Conservation (phyloP, 1,140 invertebrate species). For the Ceratitis capitata region DNA sequence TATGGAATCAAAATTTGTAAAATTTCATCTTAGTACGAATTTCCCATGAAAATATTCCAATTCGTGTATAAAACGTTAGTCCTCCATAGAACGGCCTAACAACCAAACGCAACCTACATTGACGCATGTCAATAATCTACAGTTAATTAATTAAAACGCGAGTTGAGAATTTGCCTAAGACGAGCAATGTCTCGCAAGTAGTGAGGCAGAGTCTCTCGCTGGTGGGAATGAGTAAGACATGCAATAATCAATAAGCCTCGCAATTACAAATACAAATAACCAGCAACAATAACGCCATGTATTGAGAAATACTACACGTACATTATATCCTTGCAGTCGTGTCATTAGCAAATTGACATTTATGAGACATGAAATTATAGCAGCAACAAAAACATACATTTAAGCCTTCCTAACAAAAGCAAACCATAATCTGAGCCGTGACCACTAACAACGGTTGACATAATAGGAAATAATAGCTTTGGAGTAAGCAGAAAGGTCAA, state of each 20-base stretch:
- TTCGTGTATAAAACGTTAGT: not conserved
- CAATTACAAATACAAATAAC: not conserved
- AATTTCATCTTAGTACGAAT: not conserved
- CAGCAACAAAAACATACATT: not conserved
- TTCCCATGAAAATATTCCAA: not conserved
- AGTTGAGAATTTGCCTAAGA: not conserved
- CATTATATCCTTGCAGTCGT: not conserved
- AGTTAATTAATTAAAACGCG: not conserved
- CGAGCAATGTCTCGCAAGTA: not conserved
- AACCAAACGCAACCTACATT: not conserved
- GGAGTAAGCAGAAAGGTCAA: not conserved
- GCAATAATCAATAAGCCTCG: not conserved
- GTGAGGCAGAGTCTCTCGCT: not conserved
- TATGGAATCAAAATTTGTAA: too few relatives aligned
- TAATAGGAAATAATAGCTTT: not conserved
- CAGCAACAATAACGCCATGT: not conserved
- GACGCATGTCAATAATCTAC: not conserved
- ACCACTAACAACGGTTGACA: not conserved
- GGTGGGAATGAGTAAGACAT: not conserved
- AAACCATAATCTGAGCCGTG: not conserved
- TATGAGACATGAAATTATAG: conserved; percentile 5
- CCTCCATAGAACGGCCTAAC: not conserved
- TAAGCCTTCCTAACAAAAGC: not conserved
- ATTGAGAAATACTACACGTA: not conserved
- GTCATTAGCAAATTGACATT: conserved; percentile 22